A percentile compares a stretch with the other conserved stretches of the same genome.
phyloP scores from a whole-genome alignment of 2,113 vertebrate genomes.

The Ia io region DNA sequence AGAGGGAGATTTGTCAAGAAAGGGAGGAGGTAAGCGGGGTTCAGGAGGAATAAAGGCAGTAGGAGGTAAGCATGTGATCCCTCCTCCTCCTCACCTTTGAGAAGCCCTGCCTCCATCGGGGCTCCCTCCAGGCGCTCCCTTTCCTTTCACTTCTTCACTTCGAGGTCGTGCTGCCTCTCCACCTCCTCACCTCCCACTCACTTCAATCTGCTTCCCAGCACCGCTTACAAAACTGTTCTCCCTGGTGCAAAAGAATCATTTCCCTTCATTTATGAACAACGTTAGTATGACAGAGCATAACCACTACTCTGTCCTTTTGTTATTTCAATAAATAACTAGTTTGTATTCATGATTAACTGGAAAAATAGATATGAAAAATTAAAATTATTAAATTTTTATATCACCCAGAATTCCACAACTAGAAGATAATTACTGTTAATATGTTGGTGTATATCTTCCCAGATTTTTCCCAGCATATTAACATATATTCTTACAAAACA shows the following conservation, averaged over 20 bases:
- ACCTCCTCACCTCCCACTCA: not conserved
- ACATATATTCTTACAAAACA: not conserved
- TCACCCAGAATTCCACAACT: not conserved
- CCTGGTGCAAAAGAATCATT: not conserved
- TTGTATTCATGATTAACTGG: not conserved
- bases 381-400: not conserved
- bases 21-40: not conserved
- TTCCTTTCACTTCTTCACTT: not conserved
- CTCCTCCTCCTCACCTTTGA: not conserved
- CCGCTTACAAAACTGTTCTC: not conserved
- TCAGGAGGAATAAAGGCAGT: not conserved
- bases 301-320: not conserved
- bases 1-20: not conserved
- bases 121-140: not conserved
- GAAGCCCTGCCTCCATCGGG: not conserved
- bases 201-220: not conserved
- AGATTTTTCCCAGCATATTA: not conserved
- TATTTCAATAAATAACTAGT: slow-evolving; percentile 19
- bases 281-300: not conserved
- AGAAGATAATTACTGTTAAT: not conserved
- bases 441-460: not conserved
- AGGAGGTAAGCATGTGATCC: not conserved
- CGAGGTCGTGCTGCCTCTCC: not conserved
- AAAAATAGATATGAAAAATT: slow-evolving; percentile 20
- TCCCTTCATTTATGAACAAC: not conserved